Evolutionary conservation across 2,113 vertebrate genomes (phyloP).

Genomic region (Pteruthius melanotis): DNA sequence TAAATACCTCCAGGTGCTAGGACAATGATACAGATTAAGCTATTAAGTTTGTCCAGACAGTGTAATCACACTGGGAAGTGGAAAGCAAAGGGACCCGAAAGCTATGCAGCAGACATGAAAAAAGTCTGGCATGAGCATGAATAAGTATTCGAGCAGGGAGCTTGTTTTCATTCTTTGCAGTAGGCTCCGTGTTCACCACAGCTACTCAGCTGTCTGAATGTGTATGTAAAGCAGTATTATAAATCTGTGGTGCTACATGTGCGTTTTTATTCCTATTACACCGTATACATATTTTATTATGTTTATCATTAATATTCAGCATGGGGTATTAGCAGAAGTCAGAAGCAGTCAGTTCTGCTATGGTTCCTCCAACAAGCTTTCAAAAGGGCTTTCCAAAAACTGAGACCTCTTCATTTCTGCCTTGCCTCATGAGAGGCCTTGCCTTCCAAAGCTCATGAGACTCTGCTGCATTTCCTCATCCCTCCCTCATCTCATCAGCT

Average conservation of each 20-base stretch:
- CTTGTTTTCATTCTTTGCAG: constrained; percentile 33
- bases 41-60: background rate
- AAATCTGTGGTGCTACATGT: constrained; percentile 29
- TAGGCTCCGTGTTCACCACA: background rate
- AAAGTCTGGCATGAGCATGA: background rate
- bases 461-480: background rate
- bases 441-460: constrained; percentile 6
- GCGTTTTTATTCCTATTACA: constrained; percentile 61
- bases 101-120: background rate
- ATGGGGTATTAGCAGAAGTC: constrained; percentile 47
- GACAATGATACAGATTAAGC: background rate
- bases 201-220: constrained; percentile 33
- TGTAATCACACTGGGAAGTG: background rate
- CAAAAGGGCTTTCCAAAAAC: background rate
- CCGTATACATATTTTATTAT: constrained; percentile 65
- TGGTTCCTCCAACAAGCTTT: constrained; percentile 9
- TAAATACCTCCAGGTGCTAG: background rate
- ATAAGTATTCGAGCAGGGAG: background rate
- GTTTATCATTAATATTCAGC: constrained; percentile 65
- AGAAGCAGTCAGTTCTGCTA: constrained; percentile 56
- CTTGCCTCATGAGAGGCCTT: background rate
- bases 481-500: background rate
- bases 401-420: constrained; percentile 9
- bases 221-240: constrained; percentile 32
- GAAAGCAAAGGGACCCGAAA: background rate